Evolutionary conservation across 2,888 invertebrate genomes (phyloP), one percentile per base, ranked within the genome.

Genomic region (Meloe dianella): DNA sequence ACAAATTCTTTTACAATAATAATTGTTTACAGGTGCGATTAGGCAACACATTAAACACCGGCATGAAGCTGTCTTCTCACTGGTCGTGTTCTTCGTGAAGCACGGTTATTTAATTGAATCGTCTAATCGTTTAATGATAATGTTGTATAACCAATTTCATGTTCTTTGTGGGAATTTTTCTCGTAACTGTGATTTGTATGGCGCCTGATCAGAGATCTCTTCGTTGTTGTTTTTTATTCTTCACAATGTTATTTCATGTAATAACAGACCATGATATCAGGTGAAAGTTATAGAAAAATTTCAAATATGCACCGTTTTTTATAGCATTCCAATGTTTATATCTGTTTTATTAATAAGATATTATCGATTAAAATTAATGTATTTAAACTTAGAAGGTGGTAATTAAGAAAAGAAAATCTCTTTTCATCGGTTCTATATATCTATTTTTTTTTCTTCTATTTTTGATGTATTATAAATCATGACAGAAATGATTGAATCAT

Each of bases 261-360:
- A 38, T 24, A n/a, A 14, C 17, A 35, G 30, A 4, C 17, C 10
- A 20, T 59, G 20, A 35, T 30, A 8, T 32, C 24, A 24, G 22
- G 59, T 38, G 59, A 59, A 59, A 59, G 35, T 59, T 22, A 35
- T 35, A 0, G 20, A 32, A 32, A 59, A 24, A 59, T 58, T 32
- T 58, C 17, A n/a, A 27, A 58, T 58, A 59, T 59, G 59, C 5
- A 24, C 22, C 14, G 32, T 58, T 29, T n/a, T n/a, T 58, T n/a
- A 35, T 58, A 30, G 29, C 59, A 59, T 59, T 59, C 59, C 59
- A 59, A 59, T 24, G 22, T 32, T 24, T 20, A 32, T 59, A 35
- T 59, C 20, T 24, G 14, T 20, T 2, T n/a, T 38, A n/a, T 32
- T 58, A 20, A 20, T 29, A 27, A 29, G 20, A 47, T 20, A 20